Evolutionary conservation across 2,888 invertebrate species (phyloP), one percentile per base, ranked within the genome.

Genomic region (Corbicula japonica): DNA sequence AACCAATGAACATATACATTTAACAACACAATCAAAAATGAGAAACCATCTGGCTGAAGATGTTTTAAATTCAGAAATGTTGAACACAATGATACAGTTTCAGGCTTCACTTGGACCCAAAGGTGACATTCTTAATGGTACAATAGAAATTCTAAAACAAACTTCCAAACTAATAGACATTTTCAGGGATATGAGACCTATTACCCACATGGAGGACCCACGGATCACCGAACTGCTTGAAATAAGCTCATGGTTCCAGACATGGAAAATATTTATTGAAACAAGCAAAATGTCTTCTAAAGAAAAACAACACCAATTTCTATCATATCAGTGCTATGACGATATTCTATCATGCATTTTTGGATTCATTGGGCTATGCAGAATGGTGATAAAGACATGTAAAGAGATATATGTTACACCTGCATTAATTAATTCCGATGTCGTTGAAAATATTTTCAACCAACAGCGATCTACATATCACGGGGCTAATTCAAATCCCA

Each of bases 401-500:
- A 63, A 46, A 4, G 18, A 2, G 23, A 48, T 72, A 48, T 23
- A 50, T 41, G 28, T 79, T 34, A 74, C 69, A 10, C 74, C 70
- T 48, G 60, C 52, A 32, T 63, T 72, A 6, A 60, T 70, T 6
- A 78, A 74, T 28, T 74, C 78, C 30, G 69, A 78, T 54, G 60
- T 70, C 8, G 41, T 79, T 32, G 73, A 78, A 50, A 73, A 76
- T 34, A 62, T 21, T 12, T 65, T 76, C 60, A 73, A 60, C 34
- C 73, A 73, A 56, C 54, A 54, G 30, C 18, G 75, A 18, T 44
- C 75, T 30, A 75, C 75, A 28, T 52, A 68, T 56, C 68, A 69
- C 69, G 75, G 75, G 34, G 61, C 75, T 1, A 75, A 75, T 28
- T 34, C 75, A 28, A 68, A 75, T 50, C 75, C 68, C 18, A 75